Evolutionary conservation across 2,113 vertebrate species (phyloP).

Genomic region (Ploceus nigricollis): DNA sequence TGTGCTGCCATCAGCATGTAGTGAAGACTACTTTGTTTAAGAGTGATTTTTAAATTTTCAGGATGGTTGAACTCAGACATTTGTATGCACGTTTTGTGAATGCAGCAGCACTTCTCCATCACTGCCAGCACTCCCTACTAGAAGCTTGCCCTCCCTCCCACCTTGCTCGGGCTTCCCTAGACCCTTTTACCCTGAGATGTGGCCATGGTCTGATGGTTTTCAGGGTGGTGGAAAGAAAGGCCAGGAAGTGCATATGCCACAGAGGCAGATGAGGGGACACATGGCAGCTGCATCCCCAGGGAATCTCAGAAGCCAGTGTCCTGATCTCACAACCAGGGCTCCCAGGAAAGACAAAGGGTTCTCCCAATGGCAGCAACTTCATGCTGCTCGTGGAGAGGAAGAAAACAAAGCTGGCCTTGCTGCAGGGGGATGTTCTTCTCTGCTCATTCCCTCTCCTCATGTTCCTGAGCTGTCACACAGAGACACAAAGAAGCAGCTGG

Average conservation of each 20-base stretch:
- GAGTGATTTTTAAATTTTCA: neutral
- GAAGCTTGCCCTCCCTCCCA: rapidly evolving
- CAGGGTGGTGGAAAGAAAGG: neutral
- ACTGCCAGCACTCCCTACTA: neutral
- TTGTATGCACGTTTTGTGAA: neutral
- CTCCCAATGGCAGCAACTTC: neutral
- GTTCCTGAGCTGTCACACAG: neutral
- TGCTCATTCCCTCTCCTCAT: neutral
- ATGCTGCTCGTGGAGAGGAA: neutral
- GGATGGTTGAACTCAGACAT: neutral
- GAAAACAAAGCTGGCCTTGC: neutral
- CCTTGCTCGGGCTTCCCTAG: rapidly evolving
- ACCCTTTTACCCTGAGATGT: neutral
- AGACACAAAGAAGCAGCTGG: neutral
- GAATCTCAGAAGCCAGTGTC: neutral
- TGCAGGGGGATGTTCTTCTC: neutral
- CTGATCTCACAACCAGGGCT: neutral
- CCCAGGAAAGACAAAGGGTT: neutral
- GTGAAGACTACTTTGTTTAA: neutral
- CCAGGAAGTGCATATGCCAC: neutral
- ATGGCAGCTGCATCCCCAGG: neutral
- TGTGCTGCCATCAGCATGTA: neutral
- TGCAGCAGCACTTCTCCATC: neutral
- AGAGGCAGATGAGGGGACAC: no score
- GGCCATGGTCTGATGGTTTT: neutral